Evolutionary conservation across 1,140 invertebrate species (phyloP), one percentile per base, ranked within the genome.

Genomic region (Aporrectodea caliginosa): DNA sequence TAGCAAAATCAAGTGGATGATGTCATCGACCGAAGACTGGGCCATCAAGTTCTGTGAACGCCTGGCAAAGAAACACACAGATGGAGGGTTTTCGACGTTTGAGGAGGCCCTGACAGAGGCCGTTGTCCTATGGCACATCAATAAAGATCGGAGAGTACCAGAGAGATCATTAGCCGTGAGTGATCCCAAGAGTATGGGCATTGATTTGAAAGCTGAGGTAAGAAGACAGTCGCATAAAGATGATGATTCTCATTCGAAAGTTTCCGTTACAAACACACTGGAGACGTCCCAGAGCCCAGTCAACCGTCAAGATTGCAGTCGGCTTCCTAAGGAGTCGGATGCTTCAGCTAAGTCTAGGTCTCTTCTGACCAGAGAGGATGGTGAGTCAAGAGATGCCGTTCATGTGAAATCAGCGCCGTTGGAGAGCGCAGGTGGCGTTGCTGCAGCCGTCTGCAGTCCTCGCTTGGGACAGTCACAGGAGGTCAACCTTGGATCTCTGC

Each of bases 101-200:
- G 71, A 79, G 35, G 78, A 43, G 34, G 78, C 73, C 16, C 71
- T 79, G 31, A 79, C 78, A 16, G 71, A 79, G 71, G 78, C 78
- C 30, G 78, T 79, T 32, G 58, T 73, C 27, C 34, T 79, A 71
- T 79, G 78, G 78, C 27, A 75, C 33, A 30, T 16, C 2, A 75
- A 30, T 12, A 75, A 75, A n/a, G 32, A 22, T 27, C 12, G 30
- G 27, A 27, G 27, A 31, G 27, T 72, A n/a, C 31, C 16, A 31
- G 35, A 30, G 31, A 58, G 27, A 69, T 68, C 35, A 29, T 30
- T 1, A 29, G 30, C 1, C 2, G 35, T n/a, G 22, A 0, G 12
- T 35, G 70, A 72, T 6, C 70, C 30, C 2, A 12, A n/a, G 34
- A 35, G 30, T 58, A 16, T 29, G 30, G 35, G 27, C 30, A 22